phyloP scores from a whole-genome alignment of 2,797 vertebrate genomes.

The Serranus cabrilla region DNA sequence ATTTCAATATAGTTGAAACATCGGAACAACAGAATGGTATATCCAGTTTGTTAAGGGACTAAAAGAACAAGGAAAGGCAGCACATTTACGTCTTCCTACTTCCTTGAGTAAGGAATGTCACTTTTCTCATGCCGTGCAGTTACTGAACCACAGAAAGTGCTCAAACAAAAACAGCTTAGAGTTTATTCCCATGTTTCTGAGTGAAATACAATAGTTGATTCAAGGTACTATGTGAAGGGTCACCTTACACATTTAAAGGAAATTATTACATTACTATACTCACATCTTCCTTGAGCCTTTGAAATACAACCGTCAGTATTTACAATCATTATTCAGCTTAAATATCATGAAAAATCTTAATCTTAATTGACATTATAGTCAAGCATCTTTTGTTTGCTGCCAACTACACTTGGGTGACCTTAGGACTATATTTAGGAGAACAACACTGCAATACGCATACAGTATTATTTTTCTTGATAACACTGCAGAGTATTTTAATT shows the following conservation, averaged over 20 bases:
- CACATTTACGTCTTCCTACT: conserved; percentile 62
- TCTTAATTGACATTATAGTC: background rate
- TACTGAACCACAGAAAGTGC: conserved; percentile 35
- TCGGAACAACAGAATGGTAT: background rate
- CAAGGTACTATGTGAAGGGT: background rate
- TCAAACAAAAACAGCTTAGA: conserved; percentile 1
- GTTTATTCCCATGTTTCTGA: background rate
- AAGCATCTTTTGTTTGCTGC: background rate
- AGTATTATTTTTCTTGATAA: background rate
- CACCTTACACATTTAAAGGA: conserved; percentile 3
- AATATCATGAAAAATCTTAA: background rate
- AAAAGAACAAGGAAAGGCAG: conserved; percentile 30
- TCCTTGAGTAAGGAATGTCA: conserved; percentile 75
- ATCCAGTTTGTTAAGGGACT: background rate
- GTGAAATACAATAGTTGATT: conserved; percentile 8
- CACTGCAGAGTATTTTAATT: background rate
- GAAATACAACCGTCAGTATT: background rate
- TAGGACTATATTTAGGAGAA: background rate
- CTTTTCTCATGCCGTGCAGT: conserved; percentile 14
- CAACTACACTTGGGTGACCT: background rate
- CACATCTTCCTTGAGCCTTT: background rate
- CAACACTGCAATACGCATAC: no score
- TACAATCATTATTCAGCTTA: background rate
- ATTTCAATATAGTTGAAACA: background rate
- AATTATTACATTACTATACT: background rate